Conservation (phyloP, 2,797 vertebrate genomes). For the Molossus alvarezi region DNA sequence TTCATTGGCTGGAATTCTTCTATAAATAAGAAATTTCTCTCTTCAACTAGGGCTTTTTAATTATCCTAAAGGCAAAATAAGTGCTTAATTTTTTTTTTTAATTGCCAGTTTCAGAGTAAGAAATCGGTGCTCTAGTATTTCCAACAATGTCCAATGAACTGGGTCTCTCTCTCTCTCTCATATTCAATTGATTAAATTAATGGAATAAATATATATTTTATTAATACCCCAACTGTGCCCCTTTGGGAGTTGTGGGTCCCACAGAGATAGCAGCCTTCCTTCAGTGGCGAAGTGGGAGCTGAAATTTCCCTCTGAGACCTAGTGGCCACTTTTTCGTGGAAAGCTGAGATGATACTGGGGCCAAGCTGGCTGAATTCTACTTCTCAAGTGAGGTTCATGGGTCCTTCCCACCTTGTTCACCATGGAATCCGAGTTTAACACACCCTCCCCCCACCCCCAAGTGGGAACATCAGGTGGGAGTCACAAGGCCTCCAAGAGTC, state of each 20-base stretch:
- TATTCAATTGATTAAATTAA: background rate
- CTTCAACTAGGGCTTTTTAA: background rate
- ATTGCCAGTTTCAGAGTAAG: constrained; percentile 8
- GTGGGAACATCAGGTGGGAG: background rate
- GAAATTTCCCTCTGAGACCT: background rate
- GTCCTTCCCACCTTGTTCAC: background rate
- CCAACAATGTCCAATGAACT: background rate
- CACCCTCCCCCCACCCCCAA: fast-evolving
- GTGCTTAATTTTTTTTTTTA: background rate
- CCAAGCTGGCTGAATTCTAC: background rate
- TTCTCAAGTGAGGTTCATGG: background rate
- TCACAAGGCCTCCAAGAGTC: background rate
- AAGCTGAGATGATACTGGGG: background rate
- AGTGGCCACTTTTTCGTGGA: background rate
- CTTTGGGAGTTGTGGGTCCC: background rate
- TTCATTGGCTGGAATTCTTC: background rate
- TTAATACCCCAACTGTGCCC: background rate
- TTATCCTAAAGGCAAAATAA: background rate
- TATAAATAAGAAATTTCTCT: background rate
- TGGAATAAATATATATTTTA: background rate
- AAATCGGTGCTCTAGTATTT: background rate
- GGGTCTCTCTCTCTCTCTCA: background rate
- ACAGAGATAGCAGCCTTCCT: background rate
- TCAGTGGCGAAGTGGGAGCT: background rate
- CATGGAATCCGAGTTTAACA: background rate